Evolutionary conservation across 2,797 vertebrate species (phyloP), one percentile per base, ranked within the genome.

Genomic region (Odontamblyopus lacepedii): DNA sequence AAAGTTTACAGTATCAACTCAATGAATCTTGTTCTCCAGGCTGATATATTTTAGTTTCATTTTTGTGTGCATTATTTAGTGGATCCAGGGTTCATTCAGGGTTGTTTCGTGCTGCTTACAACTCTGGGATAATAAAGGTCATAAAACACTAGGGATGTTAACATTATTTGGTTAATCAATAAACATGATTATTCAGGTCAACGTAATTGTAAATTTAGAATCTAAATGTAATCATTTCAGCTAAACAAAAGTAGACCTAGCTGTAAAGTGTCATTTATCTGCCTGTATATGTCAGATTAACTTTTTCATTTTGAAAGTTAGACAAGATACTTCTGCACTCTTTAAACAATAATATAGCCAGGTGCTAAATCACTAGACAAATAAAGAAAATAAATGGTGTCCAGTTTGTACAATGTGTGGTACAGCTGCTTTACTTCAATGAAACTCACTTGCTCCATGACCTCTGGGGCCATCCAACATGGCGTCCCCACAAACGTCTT

Each of bases 381-480:
- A 15, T 6, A 38, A 19, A 29, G 26, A 65, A 65, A 44, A 74
- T 6, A 72, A 44, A 44, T 2, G 2, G 41, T 50, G n/a, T 7
- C 38, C 23, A 0, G 26, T 70, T 50, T 23, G 1, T 53, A 63
- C 63, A 27, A 32, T 4, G 13, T 48, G 44, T 15, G 44, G 3
- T 27, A 32, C 35, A 63, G 48, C 3, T 53, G 2, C 0, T n/a
- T n/a, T 16, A 35, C 6, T 23, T 32, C 2, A 27, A 63, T 61
- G 3, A 66, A 5, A 83, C 87, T 26, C 6, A 98, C 97, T 96
- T 99, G 97, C 70, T 99, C 97, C 97, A 99, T 99, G 72, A 99
- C 97, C 88, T 99, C 97, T 2, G 97, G 97, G 19, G 97, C 97
- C 97, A 99, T 99, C 97, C 97, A 99, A 84, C 97, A 99, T 16